Evolutionary conservation across 2,797 vertebrate genomes (phyloP).

Genomic region (Babyrousa celebensis): DNA sequence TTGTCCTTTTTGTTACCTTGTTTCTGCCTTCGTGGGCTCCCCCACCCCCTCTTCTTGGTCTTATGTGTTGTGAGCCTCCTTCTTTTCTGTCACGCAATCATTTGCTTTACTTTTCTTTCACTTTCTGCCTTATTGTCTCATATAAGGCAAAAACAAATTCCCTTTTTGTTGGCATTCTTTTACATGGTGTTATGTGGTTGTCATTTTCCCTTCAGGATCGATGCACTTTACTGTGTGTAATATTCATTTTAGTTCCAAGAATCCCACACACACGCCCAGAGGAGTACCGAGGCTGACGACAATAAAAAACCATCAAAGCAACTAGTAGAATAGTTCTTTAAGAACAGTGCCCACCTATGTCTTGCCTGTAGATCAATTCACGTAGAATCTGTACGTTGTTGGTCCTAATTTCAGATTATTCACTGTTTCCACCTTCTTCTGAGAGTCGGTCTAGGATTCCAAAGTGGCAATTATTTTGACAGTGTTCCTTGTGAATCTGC

Average conservation of each 20-base stretch:
- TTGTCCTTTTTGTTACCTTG: constrained; percentile 80
- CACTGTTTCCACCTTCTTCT: constrained; percentile 15
- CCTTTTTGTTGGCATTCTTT: constrained; percentile 74
- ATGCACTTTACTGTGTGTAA: neutral
- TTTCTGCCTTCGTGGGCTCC: constrained; percentile 70
- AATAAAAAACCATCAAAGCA: constrained; percentile 29
- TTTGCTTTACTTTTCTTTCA: constrained; percentile 74
- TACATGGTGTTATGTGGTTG: constrained; percentile 55
- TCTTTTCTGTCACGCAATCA: constrained; percentile 63
- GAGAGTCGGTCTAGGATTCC: neutral
- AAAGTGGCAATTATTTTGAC: neutral
- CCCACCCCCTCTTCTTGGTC: constrained; percentile 46
- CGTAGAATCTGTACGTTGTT: neutral
- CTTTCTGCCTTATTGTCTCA: constrained; percentile 71
- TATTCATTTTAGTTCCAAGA: constrained; percentile 73
- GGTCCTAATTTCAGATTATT: constrained; percentile 47
- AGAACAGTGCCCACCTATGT: neutral
- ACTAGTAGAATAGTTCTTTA: neutral
- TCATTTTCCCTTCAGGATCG: constrained; percentile 79
- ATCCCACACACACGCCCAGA: constrained; percentile 66
- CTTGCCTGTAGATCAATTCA: neutral
- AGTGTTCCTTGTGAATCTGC: neutral
- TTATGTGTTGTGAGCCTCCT: constrained; percentile 76
- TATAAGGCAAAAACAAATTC: constrained; percentile 77
- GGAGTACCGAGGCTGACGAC: constrained; percentile 33